Evolutionary conservation across 2,797 vertebrate species (phyloP).

Genomic region (Malacoraja senta): DNA sequence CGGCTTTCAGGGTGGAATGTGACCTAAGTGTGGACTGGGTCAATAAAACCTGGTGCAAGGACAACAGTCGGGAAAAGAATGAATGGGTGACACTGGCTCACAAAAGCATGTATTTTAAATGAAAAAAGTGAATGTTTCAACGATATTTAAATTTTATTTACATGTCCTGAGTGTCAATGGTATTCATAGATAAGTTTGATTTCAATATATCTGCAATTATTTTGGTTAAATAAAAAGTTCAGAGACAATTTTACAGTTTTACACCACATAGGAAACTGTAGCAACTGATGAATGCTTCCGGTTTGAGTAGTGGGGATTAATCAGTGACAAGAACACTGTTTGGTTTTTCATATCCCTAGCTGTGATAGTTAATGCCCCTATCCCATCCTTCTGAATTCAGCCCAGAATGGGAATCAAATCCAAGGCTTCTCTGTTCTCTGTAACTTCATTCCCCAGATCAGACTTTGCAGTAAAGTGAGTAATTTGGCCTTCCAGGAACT

Average conservation of each 20-base stretch:
- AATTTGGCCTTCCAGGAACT: not conserved
- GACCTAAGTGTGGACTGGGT: too few species aligned
- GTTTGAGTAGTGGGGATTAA: not conserved
- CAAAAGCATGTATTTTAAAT: too few species aligned
- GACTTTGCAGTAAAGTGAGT: slow-evolving; percentile 3
- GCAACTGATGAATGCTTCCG: not conserved
- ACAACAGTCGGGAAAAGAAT: too few species aligned
- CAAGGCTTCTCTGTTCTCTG: not conserved
- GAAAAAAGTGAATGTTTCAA: too few species aligned
- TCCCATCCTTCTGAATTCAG: not conserved
- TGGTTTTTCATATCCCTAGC: not conserved
- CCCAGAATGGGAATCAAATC: not conserved
- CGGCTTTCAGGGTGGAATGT: too few species aligned
- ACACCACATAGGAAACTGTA: not conserved
- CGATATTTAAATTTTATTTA: too few species aligned
- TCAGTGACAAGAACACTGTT: not conserved
- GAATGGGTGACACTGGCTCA: too few species aligned
- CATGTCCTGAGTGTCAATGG: too few species aligned
- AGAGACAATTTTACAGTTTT: not conserved
- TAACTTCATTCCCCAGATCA: not conserved
- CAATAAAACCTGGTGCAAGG: too few species aligned
- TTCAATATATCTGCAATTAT: not conserved
- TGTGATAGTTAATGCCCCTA: not conserved
- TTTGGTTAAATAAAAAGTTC: not conserved
- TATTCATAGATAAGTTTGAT: too few species aligned